Percentiles rank a stretch among this genome's conserved stretches.
Evolutionary conservation across 2,797 vertebrate species (phyloP).

Genomic region (Monodelphis domestica): DNA sequence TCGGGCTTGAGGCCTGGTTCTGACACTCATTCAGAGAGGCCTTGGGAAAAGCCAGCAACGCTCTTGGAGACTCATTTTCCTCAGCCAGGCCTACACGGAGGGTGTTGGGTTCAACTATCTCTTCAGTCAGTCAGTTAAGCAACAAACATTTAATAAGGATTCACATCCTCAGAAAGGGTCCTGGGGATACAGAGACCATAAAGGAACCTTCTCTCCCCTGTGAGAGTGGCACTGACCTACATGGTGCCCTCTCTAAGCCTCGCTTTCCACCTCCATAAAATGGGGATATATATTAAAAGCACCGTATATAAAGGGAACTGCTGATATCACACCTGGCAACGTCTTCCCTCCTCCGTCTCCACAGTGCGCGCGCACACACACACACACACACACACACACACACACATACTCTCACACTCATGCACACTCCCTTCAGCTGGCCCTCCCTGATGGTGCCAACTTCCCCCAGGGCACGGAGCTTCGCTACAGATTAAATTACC

Average conservation of each 20-base stretch:
- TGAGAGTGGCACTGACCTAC: neutral
- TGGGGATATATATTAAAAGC: neutral
- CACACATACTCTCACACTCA: fast-evolving
- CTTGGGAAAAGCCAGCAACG: neutral
- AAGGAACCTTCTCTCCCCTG: neutral
- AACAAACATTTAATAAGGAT: neutral
- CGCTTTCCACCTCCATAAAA: neutral
- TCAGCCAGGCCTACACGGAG: neutral
- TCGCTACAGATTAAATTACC: conserved; percentile 60
- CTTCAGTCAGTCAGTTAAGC: neutral
- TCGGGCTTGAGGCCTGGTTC: neutral
- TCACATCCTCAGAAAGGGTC: neutral
- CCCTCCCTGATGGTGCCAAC: conserved; percentile 22
- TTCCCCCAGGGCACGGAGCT: conserved; percentile 38
- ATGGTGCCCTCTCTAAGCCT: no score
- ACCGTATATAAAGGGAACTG: neutral
- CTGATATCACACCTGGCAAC: neutral
- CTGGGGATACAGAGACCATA: neutral
- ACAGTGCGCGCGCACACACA: neutral
- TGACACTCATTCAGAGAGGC: neutral
- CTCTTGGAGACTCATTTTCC: neutral
- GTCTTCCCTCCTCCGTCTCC: neutral
- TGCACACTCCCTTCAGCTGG: neutral
- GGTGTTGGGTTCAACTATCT: neutral
- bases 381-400: neutral